Percentiles rank a stretch among this genome's conserved stretches.
These are phyloP conservation scores for Altica lythri DNA, from an alignment of 2,888 invertebrate species.

Conservation along the genomic window DNA sequence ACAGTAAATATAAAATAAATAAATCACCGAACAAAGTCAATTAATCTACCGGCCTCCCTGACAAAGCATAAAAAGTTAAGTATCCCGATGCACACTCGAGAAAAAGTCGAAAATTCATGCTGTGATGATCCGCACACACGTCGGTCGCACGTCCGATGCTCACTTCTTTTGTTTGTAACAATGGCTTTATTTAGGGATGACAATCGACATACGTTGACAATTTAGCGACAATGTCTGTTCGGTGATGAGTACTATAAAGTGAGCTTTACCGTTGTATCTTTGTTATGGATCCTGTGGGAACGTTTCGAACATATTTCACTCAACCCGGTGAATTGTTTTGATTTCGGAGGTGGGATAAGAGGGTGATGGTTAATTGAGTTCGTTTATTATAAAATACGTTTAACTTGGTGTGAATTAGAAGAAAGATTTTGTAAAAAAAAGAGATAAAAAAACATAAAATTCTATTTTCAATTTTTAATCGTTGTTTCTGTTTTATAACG, in stretches of 20 bases:
- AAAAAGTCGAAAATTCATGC: constrained; percentile 33
- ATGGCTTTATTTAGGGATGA: constrained; percentile 56
- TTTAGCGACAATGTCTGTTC: constrained; percentile 49
- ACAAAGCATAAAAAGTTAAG: constrained; percentile 38
- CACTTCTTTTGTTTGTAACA: constrained; percentile 55
- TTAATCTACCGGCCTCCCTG: constrained; percentile 14
- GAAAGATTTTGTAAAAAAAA: no score
- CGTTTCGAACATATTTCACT: constrained; percentile 34
- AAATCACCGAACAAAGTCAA: constrained; percentile 8
- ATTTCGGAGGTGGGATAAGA: constrained; percentile 48
- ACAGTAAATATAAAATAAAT: no score
- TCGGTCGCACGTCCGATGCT: constrained; percentile 52
- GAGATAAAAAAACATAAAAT: no score
- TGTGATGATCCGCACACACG: constrained; percentile 37
- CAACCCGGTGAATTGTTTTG: constrained; percentile 44
- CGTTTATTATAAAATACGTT: no score
- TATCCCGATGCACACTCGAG: constrained; percentile 34
- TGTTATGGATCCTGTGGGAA: constrained; percentile 51
- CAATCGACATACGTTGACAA: constrained; percentile 57
- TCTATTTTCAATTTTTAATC: no score
- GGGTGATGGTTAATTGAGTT: constrained; percentile 46
- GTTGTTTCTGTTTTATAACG: no score
- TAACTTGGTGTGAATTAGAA: no score
- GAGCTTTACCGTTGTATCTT: constrained; percentile 31
- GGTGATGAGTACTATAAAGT: constrained; percentile 41